phyloP scores from a whole-genome alignment of 2,888 invertebrate genomes.

The Eupithecia subumbrata region DNA sequence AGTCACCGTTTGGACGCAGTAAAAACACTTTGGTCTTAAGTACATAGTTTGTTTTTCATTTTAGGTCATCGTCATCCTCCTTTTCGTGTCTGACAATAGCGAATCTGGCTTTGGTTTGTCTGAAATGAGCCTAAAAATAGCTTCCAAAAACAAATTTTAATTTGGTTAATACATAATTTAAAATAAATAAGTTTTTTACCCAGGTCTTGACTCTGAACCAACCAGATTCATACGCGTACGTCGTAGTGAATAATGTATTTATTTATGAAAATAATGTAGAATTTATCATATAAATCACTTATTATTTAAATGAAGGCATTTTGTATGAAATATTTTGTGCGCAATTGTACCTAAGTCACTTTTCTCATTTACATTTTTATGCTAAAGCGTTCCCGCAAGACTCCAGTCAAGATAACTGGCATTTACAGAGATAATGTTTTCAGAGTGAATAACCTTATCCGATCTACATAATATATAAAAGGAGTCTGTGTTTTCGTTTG shows the following conservation, averaged over 20 bases:
- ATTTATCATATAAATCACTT: neutral
- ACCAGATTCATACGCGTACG: neutral
- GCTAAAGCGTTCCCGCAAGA: constrained; percentile 38
- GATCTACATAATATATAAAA: neutral
- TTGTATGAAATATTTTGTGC: constrained; percentile 10
- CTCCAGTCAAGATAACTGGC: constrained; percentile 24
- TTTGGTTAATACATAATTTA: neutral
- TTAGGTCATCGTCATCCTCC: neutral
- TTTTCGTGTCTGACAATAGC: neutral
- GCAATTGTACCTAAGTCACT: constrained; percentile 28
- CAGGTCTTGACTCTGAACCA: neutral
- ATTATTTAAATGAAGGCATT: neutral
- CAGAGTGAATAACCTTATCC: constrained; percentile 20
- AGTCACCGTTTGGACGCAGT: neutral
- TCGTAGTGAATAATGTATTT: neutral
- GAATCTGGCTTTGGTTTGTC: neutral
- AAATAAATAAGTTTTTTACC: neutral
- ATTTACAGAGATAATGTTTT: constrained; percentile 26
- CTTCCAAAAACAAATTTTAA: neutral
- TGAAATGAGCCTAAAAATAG: neutral
- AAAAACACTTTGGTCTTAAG: neutral
- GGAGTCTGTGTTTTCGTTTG: neutral
- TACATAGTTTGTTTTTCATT: neutral
- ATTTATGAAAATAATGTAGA: neutral
- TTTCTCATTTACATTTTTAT: constrained; percentile 44